Conservation (phyloP, 2,888 invertebrate species). For the Myopa tessellatipennis region DNA sequence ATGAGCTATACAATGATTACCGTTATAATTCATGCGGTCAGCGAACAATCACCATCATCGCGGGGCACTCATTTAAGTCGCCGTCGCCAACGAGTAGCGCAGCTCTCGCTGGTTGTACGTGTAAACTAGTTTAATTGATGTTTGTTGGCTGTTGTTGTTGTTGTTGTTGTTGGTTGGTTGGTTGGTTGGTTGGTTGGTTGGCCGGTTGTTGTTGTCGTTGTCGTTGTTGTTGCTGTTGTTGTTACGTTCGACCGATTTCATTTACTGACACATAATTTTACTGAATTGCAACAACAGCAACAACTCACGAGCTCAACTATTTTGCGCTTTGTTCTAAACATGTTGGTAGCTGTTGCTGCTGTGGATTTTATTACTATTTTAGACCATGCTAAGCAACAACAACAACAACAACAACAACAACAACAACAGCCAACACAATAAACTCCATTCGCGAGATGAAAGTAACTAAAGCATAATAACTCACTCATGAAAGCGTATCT, state of each 20-base stretch:
- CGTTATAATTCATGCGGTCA: neutral
- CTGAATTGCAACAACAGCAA: slow-evolving; percentile 39
- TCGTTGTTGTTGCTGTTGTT: too few species aligned
- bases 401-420: slow-evolving; percentile 25
- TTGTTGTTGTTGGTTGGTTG: neutral
- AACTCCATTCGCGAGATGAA: slow-evolving; percentile 11
- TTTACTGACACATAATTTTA: slow-evolving; percentile 63
- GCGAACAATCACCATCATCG: neutral
- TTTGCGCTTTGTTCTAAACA: too few species aligned
- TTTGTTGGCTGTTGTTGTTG: slow-evolving; percentile 6
- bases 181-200: too few species aligned
- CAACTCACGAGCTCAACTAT: neutral
- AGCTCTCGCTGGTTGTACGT: neutral
- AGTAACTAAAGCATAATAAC: neutral
- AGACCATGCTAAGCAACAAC: neutral
- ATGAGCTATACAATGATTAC: neutral
- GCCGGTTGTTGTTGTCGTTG: neutral
- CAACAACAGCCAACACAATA: slow-evolving; percentile 11
- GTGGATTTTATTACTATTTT: neutral
- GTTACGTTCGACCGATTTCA: slow-evolving; percentile 50
- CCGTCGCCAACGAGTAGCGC: neutral
- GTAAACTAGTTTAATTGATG: slow-evolving; percentile 1
- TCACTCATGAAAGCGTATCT: slow-evolving; percentile 45
- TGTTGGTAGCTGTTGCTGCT: neutral
- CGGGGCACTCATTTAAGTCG: neutral